A percentile compares a stretch with the other conserved stretches of the same genome.
phyloP scores from a whole-genome alignment of 2,797 vertebrate species.

The Enteromius mattozi region DNA sequence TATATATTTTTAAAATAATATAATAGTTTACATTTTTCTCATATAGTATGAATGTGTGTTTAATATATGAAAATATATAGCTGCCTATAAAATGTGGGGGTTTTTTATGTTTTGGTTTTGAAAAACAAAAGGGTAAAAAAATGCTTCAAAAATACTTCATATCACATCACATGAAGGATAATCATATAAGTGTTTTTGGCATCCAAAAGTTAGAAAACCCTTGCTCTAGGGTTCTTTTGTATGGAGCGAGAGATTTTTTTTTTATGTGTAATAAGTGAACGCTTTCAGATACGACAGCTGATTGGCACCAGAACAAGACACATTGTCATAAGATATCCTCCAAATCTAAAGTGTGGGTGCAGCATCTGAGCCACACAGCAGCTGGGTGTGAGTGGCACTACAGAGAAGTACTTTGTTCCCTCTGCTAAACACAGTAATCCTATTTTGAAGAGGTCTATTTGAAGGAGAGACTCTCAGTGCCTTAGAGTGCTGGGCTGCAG shows the following conservation, averaged over 20 bases:
- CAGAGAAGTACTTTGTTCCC: conserved; percentile 29
- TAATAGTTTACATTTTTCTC: too few relatives aligned
- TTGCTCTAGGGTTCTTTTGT: neutral
- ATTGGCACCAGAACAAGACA: conserved; percentile 5
- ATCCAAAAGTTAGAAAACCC: neutral
- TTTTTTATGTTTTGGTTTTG: too few relatives aligned
- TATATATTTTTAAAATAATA: too few relatives aligned
- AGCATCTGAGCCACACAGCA: conserved; percentile 3
- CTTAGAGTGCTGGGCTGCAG: neutral
- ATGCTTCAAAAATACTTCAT: neutral
- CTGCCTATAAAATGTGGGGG: too few relatives aligned
- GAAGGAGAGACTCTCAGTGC: conserved; percentile 16
- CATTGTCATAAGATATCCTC: conserved; percentile 15
- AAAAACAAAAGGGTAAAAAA: too few relatives aligned
- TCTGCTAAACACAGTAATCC: conserved; percentile 31
- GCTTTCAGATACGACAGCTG: neutral
- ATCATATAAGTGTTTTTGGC: neutral
- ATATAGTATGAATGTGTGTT: too few relatives aligned
- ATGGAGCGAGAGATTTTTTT: neutral
- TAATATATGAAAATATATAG: too few relatives aligned
- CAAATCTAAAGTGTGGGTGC: conserved; percentile 16
- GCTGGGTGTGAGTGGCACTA: conserved; percentile 35
- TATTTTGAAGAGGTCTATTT: conserved; percentile 39
- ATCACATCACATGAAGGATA: neutral
- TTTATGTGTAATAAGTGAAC: neutral